Evolutionary conservation across 1,140 invertebrate species (phyloP), one percentile per base, ranked within the genome.

Genomic region (Cydia strobilella): DNA sequence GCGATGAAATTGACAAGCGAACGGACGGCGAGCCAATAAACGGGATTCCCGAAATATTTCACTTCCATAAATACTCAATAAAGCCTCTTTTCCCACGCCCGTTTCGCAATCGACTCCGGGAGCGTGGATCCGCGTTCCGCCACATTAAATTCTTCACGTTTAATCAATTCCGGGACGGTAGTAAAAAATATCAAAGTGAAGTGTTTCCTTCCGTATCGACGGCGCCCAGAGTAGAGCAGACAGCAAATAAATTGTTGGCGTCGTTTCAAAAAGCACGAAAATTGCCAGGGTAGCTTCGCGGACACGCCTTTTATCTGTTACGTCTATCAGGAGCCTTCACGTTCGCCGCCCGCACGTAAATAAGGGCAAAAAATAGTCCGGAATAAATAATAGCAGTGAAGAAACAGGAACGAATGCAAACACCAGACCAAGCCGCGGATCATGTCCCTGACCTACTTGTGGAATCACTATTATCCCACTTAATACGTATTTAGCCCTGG

Each of bases 231-330:
- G 79, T 72, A 81, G 76, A 81, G 79, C 79, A 85, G 85, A 88
- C 82, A 82, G 79, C 77, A 82, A 87, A 91, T 90, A 90, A 90
- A 91, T 91, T 85, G 88, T 85, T 87, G 85, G 85, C 82, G 82
- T 86, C 82, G 86, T 87, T 86, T 90, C 87, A 89, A 91, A 87
- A 90, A 87, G 85, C 82, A 80, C 83, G 82, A 80, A 90, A 90
- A 91, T 84, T 83, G 85, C 81, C 84, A 75, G 84, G 79, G 83
- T 83, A 79, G 77, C 80, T 87, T 78, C 82, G 76, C 82, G 82
- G 88, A 79, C 84, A 87, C 90, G 90, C 90, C 88, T 90, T 91
- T 91, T 91, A 90, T 89, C 86, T 92, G 90, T 92, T 85, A 86
- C 88, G 88, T 89, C 88, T 86, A 90, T 89, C 86, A 90, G 77